Conservation (phyloP, 1,140 invertebrate species). For the Drosophila watanabei region DNA sequence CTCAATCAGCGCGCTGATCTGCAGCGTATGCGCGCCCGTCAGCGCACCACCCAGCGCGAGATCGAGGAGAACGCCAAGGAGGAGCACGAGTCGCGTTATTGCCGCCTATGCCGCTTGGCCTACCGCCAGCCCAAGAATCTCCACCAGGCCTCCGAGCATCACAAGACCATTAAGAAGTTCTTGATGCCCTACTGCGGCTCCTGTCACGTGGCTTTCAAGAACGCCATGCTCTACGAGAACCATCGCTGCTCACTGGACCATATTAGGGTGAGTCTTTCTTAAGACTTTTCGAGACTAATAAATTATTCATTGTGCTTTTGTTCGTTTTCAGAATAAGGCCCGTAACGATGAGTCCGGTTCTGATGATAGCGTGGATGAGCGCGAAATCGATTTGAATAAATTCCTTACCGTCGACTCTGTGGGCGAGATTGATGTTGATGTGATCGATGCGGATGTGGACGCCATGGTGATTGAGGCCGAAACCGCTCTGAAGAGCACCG, state of each 20-base stretch:
- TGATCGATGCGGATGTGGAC: constrained; percentile 79
- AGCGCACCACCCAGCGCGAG: constrained; percentile 90
- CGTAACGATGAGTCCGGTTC: constrained; percentile 82
- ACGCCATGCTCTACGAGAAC: constrained; percentile 93
- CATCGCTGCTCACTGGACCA: constrained; percentile 93
- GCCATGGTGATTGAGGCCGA: constrained; percentile 76
- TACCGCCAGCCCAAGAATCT: constrained; percentile 91
- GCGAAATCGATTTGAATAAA: constrained; percentile 92
- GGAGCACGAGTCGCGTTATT: constrained; percentile 89
- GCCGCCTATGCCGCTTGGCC: constrained; percentile 92
- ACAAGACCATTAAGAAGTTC: constrained; percentile 93
- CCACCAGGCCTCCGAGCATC: constrained; percentile 91
- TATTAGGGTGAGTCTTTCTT: constrained; percentile 89
- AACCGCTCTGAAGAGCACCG: constrained; percentile 87
- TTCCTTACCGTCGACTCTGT: constrained; percentile 94
- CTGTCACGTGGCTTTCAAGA: constrained; percentile 89
- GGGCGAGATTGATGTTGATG: constrained; percentile 92
- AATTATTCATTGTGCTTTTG: background rate
- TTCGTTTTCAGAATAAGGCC: constrained; percentile 87
- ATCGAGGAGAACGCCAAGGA: constrained; percentile 89
- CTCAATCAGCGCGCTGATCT: constrained; percentile 90
- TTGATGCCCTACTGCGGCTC: constrained; percentile 91
- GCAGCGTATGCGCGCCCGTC: constrained; percentile 90
- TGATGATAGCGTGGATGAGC: constrained; percentile 89
- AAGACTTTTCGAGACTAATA: background rate